Evolutionary conservation across 2,888 invertebrate genomes (phyloP).

Genomic region (Lithosia quadra): DNA sequence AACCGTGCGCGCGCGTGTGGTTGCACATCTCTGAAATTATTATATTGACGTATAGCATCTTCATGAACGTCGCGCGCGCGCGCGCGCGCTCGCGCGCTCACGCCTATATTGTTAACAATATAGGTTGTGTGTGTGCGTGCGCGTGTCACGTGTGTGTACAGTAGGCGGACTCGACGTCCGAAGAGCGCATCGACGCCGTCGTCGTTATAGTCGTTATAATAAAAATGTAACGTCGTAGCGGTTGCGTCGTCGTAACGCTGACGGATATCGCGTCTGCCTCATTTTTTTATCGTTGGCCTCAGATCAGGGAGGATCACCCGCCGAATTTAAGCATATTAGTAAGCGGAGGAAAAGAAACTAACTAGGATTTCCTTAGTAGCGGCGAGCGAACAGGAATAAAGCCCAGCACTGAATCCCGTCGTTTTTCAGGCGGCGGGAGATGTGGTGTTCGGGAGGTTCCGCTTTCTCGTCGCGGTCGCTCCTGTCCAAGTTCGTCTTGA

Average conservation of each 20-base stretch:
- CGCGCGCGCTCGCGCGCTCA: too few relatives aligned
- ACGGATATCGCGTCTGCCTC: slow-evolving; percentile 55
- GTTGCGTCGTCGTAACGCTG: slow-evolving; percentile 37
- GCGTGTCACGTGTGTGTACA: too few relatives aligned
- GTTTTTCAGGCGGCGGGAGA: slow-evolving; percentile 70
- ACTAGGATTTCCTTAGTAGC: slow-evolving; percentile 71
- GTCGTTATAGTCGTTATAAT: too few relatives aligned
- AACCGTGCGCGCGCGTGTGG: too few relatives aligned
- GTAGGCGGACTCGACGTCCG: slow-evolving; percentile 18
- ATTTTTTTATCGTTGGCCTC: slow-evolving; percentile 49
- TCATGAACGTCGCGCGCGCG: too few relatives aligned
- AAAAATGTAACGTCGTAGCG: slow-evolving; percentile 17
- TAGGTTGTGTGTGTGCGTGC: too few relatives aligned
- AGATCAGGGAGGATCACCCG: slow-evolving; percentile 26
- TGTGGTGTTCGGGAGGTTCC: slow-evolving; percentile 68
- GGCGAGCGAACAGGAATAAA: slow-evolving; percentile 83
- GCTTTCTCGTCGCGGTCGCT: slow-evolving; percentile 55
- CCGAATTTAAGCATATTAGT: slow-evolving; percentile 89
- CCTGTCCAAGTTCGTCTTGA: slow-evolving; percentile 67
- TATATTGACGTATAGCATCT: too few relatives aligned
- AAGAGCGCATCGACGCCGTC: too few relatives aligned
- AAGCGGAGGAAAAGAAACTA: slow-evolving; percentile 90
- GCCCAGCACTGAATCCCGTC: slow-evolving; percentile 87
- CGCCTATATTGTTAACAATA: too few relatives aligned
- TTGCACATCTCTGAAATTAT: too few relatives aligned